A percentile compares a stretch with the other conserved stretches of the same genome.
phyloP scores from a whole-genome alignment of 2,888 invertebrate species.

The Agonopterix heracliana region DNA sequence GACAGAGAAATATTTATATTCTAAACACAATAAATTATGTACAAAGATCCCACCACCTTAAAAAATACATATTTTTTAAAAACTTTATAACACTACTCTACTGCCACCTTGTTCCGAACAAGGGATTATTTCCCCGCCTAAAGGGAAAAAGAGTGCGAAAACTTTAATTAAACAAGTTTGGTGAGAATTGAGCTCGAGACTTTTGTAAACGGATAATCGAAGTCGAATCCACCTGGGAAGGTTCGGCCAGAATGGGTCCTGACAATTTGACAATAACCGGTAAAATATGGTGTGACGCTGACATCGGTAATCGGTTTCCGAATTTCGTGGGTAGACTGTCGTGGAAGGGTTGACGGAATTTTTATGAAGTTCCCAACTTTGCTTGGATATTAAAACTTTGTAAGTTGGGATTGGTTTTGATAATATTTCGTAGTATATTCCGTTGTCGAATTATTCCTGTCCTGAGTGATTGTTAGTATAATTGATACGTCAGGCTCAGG shows the following conservation, averaged over 20 bases:
- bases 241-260: slow-evolving; percentile 31
- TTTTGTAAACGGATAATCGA: slow-evolving; percentile 73
- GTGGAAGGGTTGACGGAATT: slow-evolving; percentile 36
- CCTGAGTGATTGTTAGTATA: too few relatives aligned
- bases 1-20: too few relatives aligned
- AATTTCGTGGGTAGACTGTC: slow-evolving; percentile 23
- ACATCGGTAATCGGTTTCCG: slow-evolving; percentile 26
- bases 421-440: slow-evolving; percentile 3
- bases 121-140: slow-evolving; percentile 67
- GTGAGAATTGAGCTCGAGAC: slow-evolving; percentile 66
- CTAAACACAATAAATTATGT: too few relatives aligned
- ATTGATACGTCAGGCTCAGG: too few relatives aligned
- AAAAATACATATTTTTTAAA: too few relatives aligned
- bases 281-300: slow-evolving; percentile 23
- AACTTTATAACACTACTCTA: slow-evolving; percentile 19
- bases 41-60: too few relatives aligned
- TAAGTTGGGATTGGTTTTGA: slow-evolving; percentile 17
- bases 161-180: slow-evolving; percentile 76
- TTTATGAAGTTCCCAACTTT: slow-evolving; percentile 35
- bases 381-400: slow-evolving; percentile 14
- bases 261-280: slow-evolving; percentile 33
- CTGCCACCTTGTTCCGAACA: slow-evolving; percentile 33
- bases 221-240: slow-evolving; percentile 63
- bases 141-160: slow-evolving; percentile 74
- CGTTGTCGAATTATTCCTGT: neutral